Conservation (phyloP, 1,140 invertebrate species). For the Bombus waltoni region DNA sequence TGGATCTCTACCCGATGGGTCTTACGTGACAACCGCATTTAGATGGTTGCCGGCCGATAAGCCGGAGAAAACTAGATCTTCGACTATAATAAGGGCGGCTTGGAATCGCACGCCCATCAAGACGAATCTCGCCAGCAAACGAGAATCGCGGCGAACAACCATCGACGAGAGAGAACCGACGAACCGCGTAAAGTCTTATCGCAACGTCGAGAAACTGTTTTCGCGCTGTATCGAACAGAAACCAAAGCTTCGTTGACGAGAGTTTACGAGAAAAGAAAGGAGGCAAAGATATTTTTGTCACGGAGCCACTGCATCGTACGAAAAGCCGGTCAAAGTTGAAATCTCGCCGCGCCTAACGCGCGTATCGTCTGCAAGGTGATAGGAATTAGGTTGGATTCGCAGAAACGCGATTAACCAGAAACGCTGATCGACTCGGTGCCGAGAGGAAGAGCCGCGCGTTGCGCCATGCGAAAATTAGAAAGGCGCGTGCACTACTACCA, state of each 20-base stretch:
- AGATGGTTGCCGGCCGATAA: slow-evolving; percentile 44
- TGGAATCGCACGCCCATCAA: background rate
- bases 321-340: background rate
- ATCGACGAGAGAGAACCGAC: background rate
- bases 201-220: too few relatives aligned
- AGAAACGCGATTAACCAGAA: slow-evolving; percentile 59
- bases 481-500: slow-evolving; percentile 64
- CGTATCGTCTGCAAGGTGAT: background rate
- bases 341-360: background rate
- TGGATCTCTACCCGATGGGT: slow-evolving; percentile 24
- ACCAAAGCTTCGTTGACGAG: too few relatives aligned
- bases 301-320: background rate
- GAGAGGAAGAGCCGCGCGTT: slow-evolving; percentile 62
- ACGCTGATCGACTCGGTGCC: slow-evolving; percentile 63
- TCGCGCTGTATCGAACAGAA: too few relatives aligned
- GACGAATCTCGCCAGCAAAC: background rate
- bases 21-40: slow-evolving; percentile 54
- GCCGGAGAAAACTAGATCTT: slow-evolving; percentile 40
- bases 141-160: background rate
- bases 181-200: too few relatives aligned
- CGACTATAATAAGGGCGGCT: slow-evolving; percentile 30
- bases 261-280: too few relatives aligned
- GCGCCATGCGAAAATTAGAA: slow-evolving; percentile 72
- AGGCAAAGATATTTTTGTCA: too few relatives aligned
- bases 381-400: slow-evolving; percentile 38